Percentiles rank a stretch among this genome's conserved stretches.
These are phyloP conservation scores for Rhinella marina DNA, from an alignment of 2,797 vertebrate species.

Conservation along the genomic window DNA sequence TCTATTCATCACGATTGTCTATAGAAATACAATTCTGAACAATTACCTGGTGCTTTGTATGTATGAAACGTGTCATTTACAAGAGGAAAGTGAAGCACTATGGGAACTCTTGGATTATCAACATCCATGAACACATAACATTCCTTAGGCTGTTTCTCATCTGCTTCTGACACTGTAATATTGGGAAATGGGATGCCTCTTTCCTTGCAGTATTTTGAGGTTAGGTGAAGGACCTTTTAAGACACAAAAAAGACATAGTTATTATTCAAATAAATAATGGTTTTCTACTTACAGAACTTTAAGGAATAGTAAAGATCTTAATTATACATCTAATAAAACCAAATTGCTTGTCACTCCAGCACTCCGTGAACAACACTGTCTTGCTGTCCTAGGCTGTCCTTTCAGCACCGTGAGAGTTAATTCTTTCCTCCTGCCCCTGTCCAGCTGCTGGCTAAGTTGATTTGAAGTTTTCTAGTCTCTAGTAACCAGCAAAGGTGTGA, in stretches of 20 bases:
- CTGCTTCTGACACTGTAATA: slow-evolving; percentile 68
- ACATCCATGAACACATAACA: slow-evolving; percentile 76
- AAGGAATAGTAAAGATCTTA: too few relatives aligned
- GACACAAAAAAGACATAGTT: not conserved
- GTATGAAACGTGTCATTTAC: slow-evolving; percentile 77
- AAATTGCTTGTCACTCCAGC: too few relatives aligned
- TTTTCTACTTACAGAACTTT: not conserved
- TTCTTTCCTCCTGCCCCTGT: too few relatives aligned
- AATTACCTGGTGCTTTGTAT: slow-evolving; percentile 74
- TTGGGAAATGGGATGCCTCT: slow-evolving; percentile 75
- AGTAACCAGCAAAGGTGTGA: too few relatives aligned
- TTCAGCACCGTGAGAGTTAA: too few relatives aligned
- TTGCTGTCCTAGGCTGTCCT: too few relatives aligned
- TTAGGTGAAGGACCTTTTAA: slow-evolving; percentile 73
- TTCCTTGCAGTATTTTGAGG: slow-evolving; percentile 75
- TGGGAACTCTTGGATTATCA: slow-evolving; percentile 70
- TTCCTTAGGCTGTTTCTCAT: slow-evolving; percentile 72
- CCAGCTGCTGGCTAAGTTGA: too few relatives aligned
- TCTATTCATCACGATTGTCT: not conserved
- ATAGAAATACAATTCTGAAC: not conserved
- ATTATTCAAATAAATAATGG: not conserved
- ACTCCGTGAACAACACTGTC: too few relatives aligned
- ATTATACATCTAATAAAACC: too few relatives aligned
- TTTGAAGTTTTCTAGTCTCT: too few relatives aligned
- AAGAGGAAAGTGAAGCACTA: slow-evolving; percentile 78